These are phyloP conservation scores for Coregonus clupeaformis DNA, from an alignment of 2,113 vertebrate genomes.

Conservation along the genomic window DNA sequence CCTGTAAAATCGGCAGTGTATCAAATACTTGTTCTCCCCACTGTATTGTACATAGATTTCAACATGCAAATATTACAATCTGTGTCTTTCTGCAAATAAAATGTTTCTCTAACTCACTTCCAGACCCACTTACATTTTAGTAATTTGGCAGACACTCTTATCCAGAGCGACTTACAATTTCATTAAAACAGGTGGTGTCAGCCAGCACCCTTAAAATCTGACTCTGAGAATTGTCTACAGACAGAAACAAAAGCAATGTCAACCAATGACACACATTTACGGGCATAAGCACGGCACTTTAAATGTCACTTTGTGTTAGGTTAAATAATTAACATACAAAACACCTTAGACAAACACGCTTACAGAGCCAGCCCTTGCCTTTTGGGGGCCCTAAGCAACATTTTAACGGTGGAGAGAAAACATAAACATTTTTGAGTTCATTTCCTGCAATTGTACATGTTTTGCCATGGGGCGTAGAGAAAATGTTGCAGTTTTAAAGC, in stretches of 20 bases:
- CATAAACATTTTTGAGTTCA: too few relatives aligned
- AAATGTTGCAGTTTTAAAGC: too few relatives aligned
- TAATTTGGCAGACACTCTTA: neutral
- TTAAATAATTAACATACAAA: neutral
- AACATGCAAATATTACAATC: neutral
- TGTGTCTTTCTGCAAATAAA: neutral
- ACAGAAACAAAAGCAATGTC: neutral
- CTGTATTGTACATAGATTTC: neutral
- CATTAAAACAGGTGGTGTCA: neutral
- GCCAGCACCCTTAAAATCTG: neutral
- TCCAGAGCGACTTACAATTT: too few relatives aligned
- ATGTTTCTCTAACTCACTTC: neutral
- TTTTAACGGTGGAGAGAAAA: too few relatives aligned
- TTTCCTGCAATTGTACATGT: too few relatives aligned
- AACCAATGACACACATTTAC: neutral
- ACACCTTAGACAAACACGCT: neutral
- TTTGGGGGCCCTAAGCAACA: neutral
- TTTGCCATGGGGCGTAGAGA: too few relatives aligned
- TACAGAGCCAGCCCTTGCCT: neutral
- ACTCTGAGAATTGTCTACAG: neutral
- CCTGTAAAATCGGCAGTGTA: too few relatives aligned
- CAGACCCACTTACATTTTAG: neutral
- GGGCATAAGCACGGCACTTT: neutral
- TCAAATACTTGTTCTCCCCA: too few relatives aligned
- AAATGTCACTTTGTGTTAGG: neutral